Evolutionary conservation across 2,888 invertebrate genomes (phyloP), one percentile per base, ranked within the genome.

Genomic region (Tenodera sinensis): DNA sequence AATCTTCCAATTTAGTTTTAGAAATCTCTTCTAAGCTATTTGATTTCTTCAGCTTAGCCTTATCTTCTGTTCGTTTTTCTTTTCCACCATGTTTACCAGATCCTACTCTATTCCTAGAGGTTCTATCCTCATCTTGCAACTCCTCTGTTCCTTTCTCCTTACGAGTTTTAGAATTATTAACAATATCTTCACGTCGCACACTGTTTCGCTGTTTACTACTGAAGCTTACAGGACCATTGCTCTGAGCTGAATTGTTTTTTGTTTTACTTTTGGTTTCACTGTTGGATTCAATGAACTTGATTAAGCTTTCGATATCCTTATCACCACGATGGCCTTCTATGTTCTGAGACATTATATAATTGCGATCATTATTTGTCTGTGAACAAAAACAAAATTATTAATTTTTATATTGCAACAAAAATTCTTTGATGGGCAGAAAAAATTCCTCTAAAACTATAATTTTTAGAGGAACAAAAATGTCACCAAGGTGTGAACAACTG

Each of bases 11-110:
- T 93, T 96, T 96, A 89, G 96, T 96, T 91, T 96, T 96, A 86
- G 97, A 97, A 91, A 97, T 95, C 93, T 97, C 97, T 93, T 97
- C 97, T 91, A 97, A 93, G 54, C 97, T 97, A 92, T 96, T 96
- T 91, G 97, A 96, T 91, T 97, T 96, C 92, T 96, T 96, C 90
- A 95, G 92, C 91, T 94, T 94, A n/a, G 83, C 82, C 47, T 89
- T 92, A 84, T 92, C 92, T 83, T 92, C 92, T 83, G 92, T 91
- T 42, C 93, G 93, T 89, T 94, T 94, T 83, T 94, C 94, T 88
- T 93, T 93, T 84, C 92, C 91, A 27, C 88, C 71, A 28, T 90
- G 88, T 87, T 90, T 90, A 34, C 83, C 81, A 20, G 85, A 42
- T 15, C 86, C 81, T 28, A 85, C 83, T 3, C 84, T 88, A 20